A percentile compares a stretch with the other conserved stretches of the same genome.
Conservation (phyloP, 2,797 vertebrate species). For the Paramormyrops hopkinsi region DNA sequence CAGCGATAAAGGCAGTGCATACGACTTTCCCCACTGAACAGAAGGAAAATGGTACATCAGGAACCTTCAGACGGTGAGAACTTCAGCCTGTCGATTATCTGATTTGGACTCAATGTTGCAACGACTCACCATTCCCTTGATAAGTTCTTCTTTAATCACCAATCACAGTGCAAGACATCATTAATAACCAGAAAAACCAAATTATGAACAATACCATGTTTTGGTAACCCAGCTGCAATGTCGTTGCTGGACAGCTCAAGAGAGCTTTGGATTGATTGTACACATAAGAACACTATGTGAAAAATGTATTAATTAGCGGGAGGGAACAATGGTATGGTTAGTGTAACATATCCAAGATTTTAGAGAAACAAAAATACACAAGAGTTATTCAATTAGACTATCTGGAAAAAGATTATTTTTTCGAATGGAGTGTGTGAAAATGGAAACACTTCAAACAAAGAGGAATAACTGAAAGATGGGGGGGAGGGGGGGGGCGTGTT, state of each 20-base stretch:
- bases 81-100: neutral
- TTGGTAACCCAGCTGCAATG: neutral
- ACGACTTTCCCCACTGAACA: neutral
- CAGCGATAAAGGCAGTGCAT: neutral
- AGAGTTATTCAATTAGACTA: neutral
- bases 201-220: neutral
- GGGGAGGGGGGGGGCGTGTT: neutral
- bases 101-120: neutral
- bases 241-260: neutral
- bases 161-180: neutral
- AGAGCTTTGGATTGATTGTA: neutral
- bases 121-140: neutral
- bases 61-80: neutral
- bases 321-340: neutral
- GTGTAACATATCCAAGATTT: neutral
- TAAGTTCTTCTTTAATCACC: neutral
- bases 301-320: neutral
- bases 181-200: neutral
- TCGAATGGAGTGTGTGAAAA: neutral
- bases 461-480: neutral
- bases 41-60: neutral
- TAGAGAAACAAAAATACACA: neutral
- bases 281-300: neutral
- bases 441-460: neutral
- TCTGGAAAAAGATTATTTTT: neutral